Percentiles rank a stretch among this genome's conserved stretches.
These are phyloP conservation scores for Bombus vancouverensis DNA, from an alignment of 1,140 invertebrate genomes.

Conservation along the genomic window DNA sequence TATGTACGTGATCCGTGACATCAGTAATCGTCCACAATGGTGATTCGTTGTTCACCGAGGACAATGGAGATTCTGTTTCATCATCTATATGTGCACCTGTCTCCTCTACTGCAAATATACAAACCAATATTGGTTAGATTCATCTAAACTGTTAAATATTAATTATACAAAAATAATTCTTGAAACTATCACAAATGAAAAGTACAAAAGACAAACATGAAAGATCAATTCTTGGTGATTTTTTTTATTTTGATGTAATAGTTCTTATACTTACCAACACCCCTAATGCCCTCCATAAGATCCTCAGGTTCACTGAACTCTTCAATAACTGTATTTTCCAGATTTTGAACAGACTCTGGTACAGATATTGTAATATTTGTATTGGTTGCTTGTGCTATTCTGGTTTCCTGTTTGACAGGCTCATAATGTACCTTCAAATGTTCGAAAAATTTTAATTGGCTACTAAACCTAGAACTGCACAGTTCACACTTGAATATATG, in stretches of 20 bases:
- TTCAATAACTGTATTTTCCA: conserved; percentile 79
- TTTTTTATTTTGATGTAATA: not conserved
- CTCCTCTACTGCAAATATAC: conserved; percentile 75
- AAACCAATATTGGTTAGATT: not conserved
- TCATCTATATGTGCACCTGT: conserved; percentile 81
- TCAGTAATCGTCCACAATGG: conserved; percentile 76
- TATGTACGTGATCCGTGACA: conserved; percentile 77
- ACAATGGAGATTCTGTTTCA: conserved; percentile 75
- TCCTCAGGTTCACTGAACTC: conserved; percentile 93
- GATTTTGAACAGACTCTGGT: conserved; percentile 67
- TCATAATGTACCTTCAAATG: conserved; percentile 92
- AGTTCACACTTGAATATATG: conserved; percentile 86
- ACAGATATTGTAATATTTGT: conserved; percentile 74
- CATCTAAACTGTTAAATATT: too few species aligned
- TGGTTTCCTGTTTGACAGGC: conserved; percentile 82
- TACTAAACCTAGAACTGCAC: conserved; percentile 85
- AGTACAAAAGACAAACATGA: not conserved
- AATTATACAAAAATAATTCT: not conserved
- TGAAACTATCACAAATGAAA: not conserved
- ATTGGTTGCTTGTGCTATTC: conserved; percentile 77
- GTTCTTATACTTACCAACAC: conserved; percentile 82
- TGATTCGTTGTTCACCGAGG: conserved; percentile 69
- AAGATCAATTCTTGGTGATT: too few species aligned
- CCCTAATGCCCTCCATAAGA: conserved; percentile 91
- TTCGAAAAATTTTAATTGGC: conserved; percentile 91